A percentile compares a stretch with the other conserved stretches of the same genome.
phyloP scores from a whole-genome alignment of 2,113 vertebrate genomes.

The Rhinopithecus roxellana region DNA sequence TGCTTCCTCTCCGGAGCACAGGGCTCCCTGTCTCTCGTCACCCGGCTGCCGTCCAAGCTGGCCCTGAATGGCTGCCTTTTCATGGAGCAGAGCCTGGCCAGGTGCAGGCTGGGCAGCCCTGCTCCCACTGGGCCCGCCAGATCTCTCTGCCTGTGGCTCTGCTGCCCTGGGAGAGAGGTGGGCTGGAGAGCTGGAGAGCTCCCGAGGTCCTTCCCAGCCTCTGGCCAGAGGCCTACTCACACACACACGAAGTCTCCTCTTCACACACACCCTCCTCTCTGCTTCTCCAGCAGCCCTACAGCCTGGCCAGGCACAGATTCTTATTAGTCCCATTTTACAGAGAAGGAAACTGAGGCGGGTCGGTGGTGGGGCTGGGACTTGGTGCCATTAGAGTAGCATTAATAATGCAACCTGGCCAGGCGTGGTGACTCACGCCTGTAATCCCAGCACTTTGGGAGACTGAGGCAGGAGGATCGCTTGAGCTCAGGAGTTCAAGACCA shows the following conservation, averaged over 20 bases:
- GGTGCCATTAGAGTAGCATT: not conserved
- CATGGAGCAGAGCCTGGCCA: slow-evolving; percentile 35
- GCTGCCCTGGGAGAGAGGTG: not conserved
- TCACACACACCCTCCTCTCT: not conserved
- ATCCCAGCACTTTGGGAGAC: not conserved
- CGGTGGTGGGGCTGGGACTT: not conserved
- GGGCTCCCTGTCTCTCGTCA: slow-evolving; percentile 55
- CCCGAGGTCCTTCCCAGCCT: not conserved
- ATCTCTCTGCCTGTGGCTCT: not conserved
- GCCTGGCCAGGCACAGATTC: not conserved
- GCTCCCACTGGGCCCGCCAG: accelerated
- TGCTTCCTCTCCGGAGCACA: not conserved
- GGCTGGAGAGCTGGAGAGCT: not conserved
- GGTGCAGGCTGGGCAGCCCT: not conserved
- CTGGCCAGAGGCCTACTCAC: no score
- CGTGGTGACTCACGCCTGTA: not conserved
- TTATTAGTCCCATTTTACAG: not conserved
- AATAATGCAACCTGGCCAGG: accelerated
- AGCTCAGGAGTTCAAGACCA: not conserved
- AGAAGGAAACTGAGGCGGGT: not conserved
- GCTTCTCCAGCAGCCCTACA: not conserved
- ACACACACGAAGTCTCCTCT: not conserved
- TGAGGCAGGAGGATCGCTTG: not conserved
- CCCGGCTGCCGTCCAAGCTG: slow-evolving; percentile 72
- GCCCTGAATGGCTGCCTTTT: slow-evolving; percentile 76